Evolutionary conservation across 2,113 vertebrate species (phyloP), one percentile per base, ranked within the genome.

Genomic region (Limnothrissa miodon): DNA sequence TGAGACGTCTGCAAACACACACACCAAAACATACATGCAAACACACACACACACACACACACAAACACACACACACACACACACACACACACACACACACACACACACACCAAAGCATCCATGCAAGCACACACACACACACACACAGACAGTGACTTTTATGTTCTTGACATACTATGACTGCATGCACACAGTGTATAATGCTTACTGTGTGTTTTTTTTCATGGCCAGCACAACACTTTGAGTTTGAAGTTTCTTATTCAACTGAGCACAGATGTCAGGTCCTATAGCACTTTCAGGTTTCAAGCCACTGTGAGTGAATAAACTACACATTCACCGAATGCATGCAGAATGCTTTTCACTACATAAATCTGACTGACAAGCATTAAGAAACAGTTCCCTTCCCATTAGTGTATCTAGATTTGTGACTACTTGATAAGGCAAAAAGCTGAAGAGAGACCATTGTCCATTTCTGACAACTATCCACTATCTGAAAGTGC

Each of bases 81-180:
- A 66, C n/a, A 66, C 62, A 70, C 62, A 74, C 66, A 74, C 66
- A 74, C 29, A 74, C 66, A 36, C 59, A 66, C 62, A 33, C 25
- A 70, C 29, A 70, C 62, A 70, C 62, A 70, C 62, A 33, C 23
- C 6, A n/a, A 25, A 4, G 10, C 56, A 59, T n/a, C n/a, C 56
- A 25, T 6, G 9, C 56, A 59, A 6, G 29, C 23, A 62, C n/a
- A 66, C 59, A 25, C 59, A 66, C 59, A 25, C n/a, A 66, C n/a
- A 66, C 62, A 70, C 62, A 74, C 66, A 74, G 29, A 74, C 29
- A 74, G 29, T 17, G 15, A 17, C 29, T 74, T 74, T 29, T 74
- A 74, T 74, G 66, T 36, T 36, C 66, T 74, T 74, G 66, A 74
- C 66, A 74, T 74, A 13, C 66, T 39, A 74, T 74, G 66, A 5